Conservation (phyloP, 1,140 invertebrate species). For the Bactericera cockerelli region DNA sequence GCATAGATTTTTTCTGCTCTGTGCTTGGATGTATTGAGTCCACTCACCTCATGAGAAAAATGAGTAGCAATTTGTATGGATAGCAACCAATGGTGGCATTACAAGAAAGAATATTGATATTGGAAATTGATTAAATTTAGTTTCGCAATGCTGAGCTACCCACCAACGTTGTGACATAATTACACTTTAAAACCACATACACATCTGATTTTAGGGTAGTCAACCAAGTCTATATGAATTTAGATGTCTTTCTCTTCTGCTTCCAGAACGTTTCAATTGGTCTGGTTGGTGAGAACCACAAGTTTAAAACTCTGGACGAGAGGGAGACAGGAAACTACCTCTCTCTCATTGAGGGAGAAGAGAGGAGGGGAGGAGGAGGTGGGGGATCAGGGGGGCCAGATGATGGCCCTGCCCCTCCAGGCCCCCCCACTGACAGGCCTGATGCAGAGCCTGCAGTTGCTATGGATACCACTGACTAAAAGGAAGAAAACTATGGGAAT, state of each 20-base stretch:
- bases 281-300: conserved; percentile 64
- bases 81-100: no score
- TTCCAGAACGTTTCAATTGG: conserved; percentile 80
- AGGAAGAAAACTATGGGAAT: neutral
- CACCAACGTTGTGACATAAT: no score
- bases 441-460: conserved; percentile 35
- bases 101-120: no score
- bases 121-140: no score
- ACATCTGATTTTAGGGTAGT: no score
- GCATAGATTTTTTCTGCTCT: no score
- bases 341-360: conserved; percentile 52
- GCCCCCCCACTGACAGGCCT: conserved; percentile 27
- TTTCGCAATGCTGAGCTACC: no score
- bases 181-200: no score
- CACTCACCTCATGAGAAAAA: no score
- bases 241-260: conserved; percentile 19
- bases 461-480: conserved; percentile 34
- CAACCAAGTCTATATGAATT: no score
- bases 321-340: conserved; percentile 51
- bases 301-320: conserved; percentile 69
- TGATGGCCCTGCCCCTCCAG: conserved; percentile 27
- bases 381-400: conserved; percentile 27
- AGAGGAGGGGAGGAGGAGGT: conserved; percentile 42
- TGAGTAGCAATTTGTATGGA: no score
- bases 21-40: no score